Evolutionary conservation across 2,888 invertebrate species (phyloP), one percentile per base, ranked within the genome.

Genomic region (Orgyia antiqua): DNA sequence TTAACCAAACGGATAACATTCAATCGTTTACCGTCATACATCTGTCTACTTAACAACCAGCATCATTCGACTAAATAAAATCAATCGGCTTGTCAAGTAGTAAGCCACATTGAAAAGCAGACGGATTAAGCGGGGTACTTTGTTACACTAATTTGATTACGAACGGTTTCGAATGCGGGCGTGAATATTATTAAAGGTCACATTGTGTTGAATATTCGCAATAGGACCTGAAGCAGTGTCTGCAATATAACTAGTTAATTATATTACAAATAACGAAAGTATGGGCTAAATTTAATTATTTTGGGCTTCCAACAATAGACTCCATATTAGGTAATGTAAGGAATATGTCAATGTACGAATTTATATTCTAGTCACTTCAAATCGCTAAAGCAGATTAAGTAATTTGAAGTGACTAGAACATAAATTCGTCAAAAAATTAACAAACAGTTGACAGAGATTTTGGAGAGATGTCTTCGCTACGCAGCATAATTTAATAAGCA

Each of bases 131-230:
- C 13, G 9, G 26, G 3, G 11, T 13, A 8, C n/a, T n/a, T n/a
- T 13, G 10, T 24, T 26, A 38, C 31, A 53, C 46, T 65, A 59
- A 65, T 58, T 56, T 53, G 52, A 67, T 67, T 61, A 58, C 44
- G 40, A 40, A 39, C 30, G 40, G 42, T 51, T 51, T 45, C 31
- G 29, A 46, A 64, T 62, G 60, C 65, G 64, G 58, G 59, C 38
- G 27, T 24, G 30, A 30, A 31, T 27, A 45, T 44, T 39, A 34
- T 42, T 24, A 35, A 32, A 24, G 33, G 50, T 36, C 39, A 36
- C 21, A 31, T 23, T 23, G 28, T 13, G 10, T 28, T 10, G 27
- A 31, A 26, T 24, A 35, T 45, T 34, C 42, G 36, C 30, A 43
- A 44, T 15, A 24, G 9, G 28, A 24, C 37, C 28, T 30, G 19